These are phyloP conservation scores for Byasa hedistus DNA, from an alignment of 2,888 invertebrate species.

Conservation along the genomic window DNA sequence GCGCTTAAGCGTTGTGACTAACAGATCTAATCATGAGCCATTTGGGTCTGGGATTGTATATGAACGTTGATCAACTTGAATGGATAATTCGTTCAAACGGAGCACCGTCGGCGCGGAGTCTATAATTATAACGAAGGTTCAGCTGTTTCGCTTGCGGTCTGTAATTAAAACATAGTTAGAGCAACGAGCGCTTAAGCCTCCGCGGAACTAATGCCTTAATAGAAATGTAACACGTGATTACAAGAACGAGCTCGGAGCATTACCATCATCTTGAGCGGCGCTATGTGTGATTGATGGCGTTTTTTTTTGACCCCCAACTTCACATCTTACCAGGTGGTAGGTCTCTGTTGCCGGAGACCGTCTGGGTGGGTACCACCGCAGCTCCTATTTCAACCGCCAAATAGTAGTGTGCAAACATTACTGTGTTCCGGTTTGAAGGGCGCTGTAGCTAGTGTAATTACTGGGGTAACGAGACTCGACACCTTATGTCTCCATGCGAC, in stretches of 20 bases:
- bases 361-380: too few species aligned
- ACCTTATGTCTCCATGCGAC: too few species aligned
- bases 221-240: slow-evolving; percentile 72
- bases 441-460: too few species aligned
- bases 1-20: too few species aligned
- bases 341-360: too few species aligned
- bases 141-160: slow-evolving; percentile 57
- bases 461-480: too few species aligned
- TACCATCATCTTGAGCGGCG: slow-evolving; percentile 50
- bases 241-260: slow-evolving; percentile 51
- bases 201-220: slow-evolving; percentile 65
- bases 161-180: slow-evolving; percentile 78
- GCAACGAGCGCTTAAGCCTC: slow-evolving; percentile 53
- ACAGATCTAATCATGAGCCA: not conserved
- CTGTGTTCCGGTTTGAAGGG: too few species aligned
- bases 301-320: too few species aligned
- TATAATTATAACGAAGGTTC: slow-evolving; percentile 68
- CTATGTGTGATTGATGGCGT: slow-evolving; percentile 54
- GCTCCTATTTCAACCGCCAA: too few species aligned
- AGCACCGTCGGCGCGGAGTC: slow-evolving; percentile 50
- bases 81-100: slow-evolving; percentile 40
- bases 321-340: too few species aligned
- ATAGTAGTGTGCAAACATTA: too few species aligned
- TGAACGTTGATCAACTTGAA: slow-evolving; percentile 5
- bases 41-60: not conserved